A percentile compares a stretch with the other conserved stretches of the same genome.
Evolutionary conservation across 2,888 invertebrate species (phyloP).

Genomic region (Octodonta nipae): DNA sequence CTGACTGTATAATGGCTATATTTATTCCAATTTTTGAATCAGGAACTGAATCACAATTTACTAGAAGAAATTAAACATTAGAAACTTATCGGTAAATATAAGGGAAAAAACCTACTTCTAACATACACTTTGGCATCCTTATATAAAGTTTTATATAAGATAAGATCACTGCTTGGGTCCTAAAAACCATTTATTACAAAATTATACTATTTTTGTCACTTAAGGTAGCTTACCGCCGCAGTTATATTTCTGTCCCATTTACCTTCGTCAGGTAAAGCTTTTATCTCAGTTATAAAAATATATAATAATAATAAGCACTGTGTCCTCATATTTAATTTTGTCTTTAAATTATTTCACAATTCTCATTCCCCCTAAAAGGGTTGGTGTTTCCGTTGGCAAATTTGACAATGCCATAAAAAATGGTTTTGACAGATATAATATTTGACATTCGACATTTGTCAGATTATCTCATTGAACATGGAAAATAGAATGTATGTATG

Average conservation of each 20-base stretch:
- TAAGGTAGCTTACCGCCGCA: slow-evolving; percentile 19
- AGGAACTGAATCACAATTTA: slow-evolving; percentile 35
- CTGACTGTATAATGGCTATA: slow-evolving; percentile 43
- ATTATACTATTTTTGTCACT: slow-evolving; percentile 1
- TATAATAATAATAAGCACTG: too few species aligned
- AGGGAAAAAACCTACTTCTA: slow-evolving; percentile 42
- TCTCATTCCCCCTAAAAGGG: too few species aligned
- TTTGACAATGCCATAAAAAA: too few species aligned
- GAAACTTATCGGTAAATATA: neutral
- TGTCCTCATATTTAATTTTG: too few species aligned
- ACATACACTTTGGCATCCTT: slow-evolving; percentile 57
- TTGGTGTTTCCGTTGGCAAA: too few species aligned
- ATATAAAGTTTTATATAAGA: slow-evolving; percentile 51
- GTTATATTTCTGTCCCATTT: slow-evolving; percentile 51
- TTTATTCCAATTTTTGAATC: slow-evolving; percentile 36
- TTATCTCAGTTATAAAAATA: neutral
- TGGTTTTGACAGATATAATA: too few species aligned
- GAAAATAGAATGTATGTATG: too few species aligned
- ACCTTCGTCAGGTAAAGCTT: slow-evolving; percentile 45
- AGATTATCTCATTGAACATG: too few species aligned
- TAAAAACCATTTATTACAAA: slow-evolving; percentile 22
- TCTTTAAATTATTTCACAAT: too few species aligned
- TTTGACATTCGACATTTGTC: too few species aligned
- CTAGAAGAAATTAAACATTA: slow-evolving; percentile 25
- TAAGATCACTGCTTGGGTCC: slow-evolving; percentile 38